Evolutionary conservation across 2,113 vertebrate genomes (phyloP), one percentile per base, ranked within the genome.

Genomic region (Rhodinocichla rosea): DNA sequence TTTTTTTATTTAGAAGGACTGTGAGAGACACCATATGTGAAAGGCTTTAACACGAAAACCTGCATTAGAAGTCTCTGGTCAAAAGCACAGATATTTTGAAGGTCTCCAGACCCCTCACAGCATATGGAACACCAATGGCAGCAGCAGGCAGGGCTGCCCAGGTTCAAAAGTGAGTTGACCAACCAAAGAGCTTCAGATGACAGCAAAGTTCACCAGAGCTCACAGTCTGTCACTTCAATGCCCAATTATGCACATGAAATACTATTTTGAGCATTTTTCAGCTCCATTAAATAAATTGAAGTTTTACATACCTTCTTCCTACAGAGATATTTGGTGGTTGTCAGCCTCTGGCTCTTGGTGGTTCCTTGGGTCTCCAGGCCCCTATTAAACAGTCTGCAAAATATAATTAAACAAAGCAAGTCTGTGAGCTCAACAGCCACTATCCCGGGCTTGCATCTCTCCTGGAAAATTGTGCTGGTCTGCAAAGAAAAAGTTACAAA

Each of bases 401-500:
- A n/a, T 18, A 63, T 32, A 80, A 96, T 83, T 59, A 75, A 83
- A 76, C 82, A 90, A 90, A 88, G 21, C n/a, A 74, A 89, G 15
- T 35, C 71, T 67, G 44, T 77, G 64, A 95, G 60, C 68, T 94
- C 86, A 86, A 62, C 52, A 90, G 71, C 55, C 19, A 0, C 60
- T 83, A 57, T 62, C 75, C 83, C 0, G 0, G 33, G 28, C 42
- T 89, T 92, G 71, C 35, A 81, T 4, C 24, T 90, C 32, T 88
- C 92, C 47, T 81, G 83, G 90, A 93, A 93, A 90, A 89, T 44
- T 52, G 35, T 47, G 55, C 83, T 90, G 83, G 33, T 57, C 76
- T 80, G 47, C 42, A 92, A 89, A 70, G 53, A n/a, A 86, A 49
- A 86, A 85, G 67, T 92, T 65, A 93, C 83, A 85, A 64, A 91